Conservation (phyloP, 2,797 vertebrate genomes). For the Cynopterus sphinx region DNA sequence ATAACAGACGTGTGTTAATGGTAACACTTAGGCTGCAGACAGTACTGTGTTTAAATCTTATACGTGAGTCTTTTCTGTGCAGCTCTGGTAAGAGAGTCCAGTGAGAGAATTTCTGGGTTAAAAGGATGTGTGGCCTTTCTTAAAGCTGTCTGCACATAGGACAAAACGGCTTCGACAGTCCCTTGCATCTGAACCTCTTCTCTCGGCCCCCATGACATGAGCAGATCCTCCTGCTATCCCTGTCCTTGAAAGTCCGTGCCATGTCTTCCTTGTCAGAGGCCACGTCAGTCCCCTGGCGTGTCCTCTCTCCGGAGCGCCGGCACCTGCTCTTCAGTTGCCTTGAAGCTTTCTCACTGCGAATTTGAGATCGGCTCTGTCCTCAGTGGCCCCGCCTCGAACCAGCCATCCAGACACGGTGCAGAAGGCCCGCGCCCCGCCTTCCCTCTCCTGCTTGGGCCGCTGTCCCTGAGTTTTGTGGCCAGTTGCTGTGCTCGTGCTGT, state of each 20-base stretch:
- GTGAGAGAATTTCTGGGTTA: neutral
- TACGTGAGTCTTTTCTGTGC: rapidly evolving
- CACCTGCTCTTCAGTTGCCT: neutral
- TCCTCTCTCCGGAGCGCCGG: neutral
- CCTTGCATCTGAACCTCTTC: rapidly evolving
- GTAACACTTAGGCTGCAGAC: too few species aligned
- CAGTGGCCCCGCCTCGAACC: neutral
- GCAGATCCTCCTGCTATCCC: neutral
- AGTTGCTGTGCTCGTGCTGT: neutral
- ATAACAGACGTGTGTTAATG: too few species aligned
- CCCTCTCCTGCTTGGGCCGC: rapidly evolving
- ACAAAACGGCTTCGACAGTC: rapidly evolving
- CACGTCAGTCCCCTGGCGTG: neutral
- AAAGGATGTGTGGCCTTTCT: neutral
- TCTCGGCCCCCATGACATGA: rapidly evolving
- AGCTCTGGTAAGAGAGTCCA: neutral
- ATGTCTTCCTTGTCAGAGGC: too few species aligned
- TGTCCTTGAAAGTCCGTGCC: rapidly evolving
- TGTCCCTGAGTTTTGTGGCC: too few species aligned
- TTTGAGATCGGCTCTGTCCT: too few species aligned
- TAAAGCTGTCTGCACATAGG: rapidly evolving
- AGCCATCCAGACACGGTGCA: rapidly evolving
- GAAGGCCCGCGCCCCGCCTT: rapidly evolving
- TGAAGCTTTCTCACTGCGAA: neutral
- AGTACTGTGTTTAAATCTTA: neutral